These are phyloP conservation scores for Mallotus villosus DNA, from an alignment of 2,797 vertebrate genomes.

Conservation along the genomic window DNA sequence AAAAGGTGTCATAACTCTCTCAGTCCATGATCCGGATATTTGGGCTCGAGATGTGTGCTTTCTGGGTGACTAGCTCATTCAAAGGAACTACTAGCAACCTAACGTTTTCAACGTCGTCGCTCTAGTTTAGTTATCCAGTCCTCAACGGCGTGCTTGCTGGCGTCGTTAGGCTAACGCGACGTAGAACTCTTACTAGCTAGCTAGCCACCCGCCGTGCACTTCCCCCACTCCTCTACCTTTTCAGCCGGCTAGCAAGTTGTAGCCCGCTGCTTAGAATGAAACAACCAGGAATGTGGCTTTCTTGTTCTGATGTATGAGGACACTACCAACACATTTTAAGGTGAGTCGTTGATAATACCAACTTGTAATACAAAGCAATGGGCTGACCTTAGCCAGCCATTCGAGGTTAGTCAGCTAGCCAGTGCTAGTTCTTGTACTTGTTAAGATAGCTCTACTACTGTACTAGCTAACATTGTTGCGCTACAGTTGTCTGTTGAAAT, in stretches of 20 bases:
- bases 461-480: not conserved
- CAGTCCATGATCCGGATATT: not conserved
- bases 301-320: conserved; percentile 78
- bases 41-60: not conserved
- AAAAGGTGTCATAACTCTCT: not conserved
- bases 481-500: not conserved
- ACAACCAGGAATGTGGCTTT: conserved; percentile 68
- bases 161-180: not conserved
- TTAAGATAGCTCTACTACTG: not conserved
- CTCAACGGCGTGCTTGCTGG: not conserved
- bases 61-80: not conserved
- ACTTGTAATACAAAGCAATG: conserved; percentile 43
- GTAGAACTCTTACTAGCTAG: not conserved
- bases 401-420: not conserved
- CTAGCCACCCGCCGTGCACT: conserved; percentile 68
- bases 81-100: not conserved
- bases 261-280: conserved; percentile 78
- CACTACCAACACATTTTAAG: conserved; percentile 69
- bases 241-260: conserved; percentile 72
- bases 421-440: not conserved
- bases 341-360: conserved; percentile 61
- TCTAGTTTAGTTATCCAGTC: not conserved
- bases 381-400: conserved; percentile 67
- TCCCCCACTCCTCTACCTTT: conserved; percentile 73
- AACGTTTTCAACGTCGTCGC: not conserved